Evolutionary conservation across 1,140 invertebrate genomes (phyloP), one percentile per base, ranked within the genome.

Genomic region (Caenorhabditis briggsae): DNA sequence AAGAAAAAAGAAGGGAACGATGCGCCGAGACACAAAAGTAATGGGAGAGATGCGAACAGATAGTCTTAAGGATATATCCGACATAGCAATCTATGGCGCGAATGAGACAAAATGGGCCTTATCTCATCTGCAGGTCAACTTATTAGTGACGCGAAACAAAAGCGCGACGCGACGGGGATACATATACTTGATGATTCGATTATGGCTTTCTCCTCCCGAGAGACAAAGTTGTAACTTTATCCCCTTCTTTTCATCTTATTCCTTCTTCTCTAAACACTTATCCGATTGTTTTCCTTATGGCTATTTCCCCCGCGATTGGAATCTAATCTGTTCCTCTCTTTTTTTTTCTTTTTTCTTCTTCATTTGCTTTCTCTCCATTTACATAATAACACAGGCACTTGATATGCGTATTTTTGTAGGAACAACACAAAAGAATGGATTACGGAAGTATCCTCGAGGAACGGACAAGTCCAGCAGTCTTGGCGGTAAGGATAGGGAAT

Each of bases 381-480:
- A 78, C 70, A 78, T 78, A 78, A 78, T 50, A 78, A 70, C 43
- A 33, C 33, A 33, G 33, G 33, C 33, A 70, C 64, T 70, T 70
- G 64, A 48, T 70, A 70, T 46, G 64, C 43, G 20, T 25, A 16
- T 70, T 70, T 70, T 78, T 78, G 12, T 78, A 50, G 46, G 46
- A 78, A 78, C 70, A 50, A 78, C 33, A 33, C 33, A 78, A 78
- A 33, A 33, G 41, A 43, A 78, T 78, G 70, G 70, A 50, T 78
- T 78, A 78, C 70, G 70, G 70, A 78, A 78, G 46, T 78, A 78
- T 78, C n/a, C 70, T 78, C 23, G 70, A 78, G 70, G 70, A 78
- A n/a, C 70, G 70, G 70, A 78, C 70, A 78, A 78, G 46, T 78
- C 70, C 70, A 12, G 70, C 46, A 23, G 70, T 78, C 6, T 50